Evolutionary conservation across 2,888 invertebrate species (phyloP), one percentile per base, ranked within the genome.

Genomic region (Phyto melanocephala): DNA sequence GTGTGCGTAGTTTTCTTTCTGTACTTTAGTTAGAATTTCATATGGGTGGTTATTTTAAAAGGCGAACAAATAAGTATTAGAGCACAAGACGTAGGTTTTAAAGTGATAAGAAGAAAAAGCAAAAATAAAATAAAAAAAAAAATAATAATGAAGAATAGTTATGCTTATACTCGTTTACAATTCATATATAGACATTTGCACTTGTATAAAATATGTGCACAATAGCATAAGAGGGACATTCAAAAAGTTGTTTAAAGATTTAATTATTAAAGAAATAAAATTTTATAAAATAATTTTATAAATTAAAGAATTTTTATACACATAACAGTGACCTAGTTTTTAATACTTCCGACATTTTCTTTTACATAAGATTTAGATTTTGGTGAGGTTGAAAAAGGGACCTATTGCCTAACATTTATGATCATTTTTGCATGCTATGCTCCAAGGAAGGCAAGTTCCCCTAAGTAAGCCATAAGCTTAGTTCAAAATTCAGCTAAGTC

Each of bases 101-200:
- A n/a, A 60, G 62, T 50, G 80, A 75, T 75, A 75, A 79, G 71
- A 37, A 76, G 60, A 20, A 68, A 52, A 40, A 60, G 50, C 58
- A 65, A 58, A 28, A 4, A 4, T 6, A 54, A 56, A 56, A 40
- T 47, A 58, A 50, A 37, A 22, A 75, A 67, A 56, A 74, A 54
- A 56, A 67, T 28, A 58, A 77, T 60, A 60, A 54, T 24, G 71
- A 68, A 74, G 67, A 75, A 82, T 82, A 76, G 79, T 75, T 82
- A 79, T 67, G 65, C 67, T 75, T 70, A 75, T 47, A 42, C 70
- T 40, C 7, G 40, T n/a, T 24, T 33, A 40, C n/a, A 35, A 70
- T 37, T 58, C 47, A 50, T 68, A 60, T 40, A n/a, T 22, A 45
- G 54, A 40, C 17, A 58, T 74, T 60, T 60, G 67, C 45, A 68